Base-by-base conservation (phyloP, 1,140 invertebrate genomes). In the Diachasma alloeum region DNA sequence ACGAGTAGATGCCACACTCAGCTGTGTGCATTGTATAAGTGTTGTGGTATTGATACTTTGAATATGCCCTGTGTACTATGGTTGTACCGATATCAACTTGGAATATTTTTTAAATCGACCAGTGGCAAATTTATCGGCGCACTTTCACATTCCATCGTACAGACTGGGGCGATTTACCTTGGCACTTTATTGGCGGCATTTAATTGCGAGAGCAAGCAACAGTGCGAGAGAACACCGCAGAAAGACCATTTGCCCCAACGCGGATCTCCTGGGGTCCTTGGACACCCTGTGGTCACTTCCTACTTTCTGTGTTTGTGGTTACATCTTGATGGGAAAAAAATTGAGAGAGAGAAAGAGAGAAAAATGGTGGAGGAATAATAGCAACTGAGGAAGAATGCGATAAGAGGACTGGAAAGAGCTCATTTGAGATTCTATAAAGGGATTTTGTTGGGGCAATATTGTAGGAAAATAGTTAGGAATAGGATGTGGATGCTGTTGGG, bases 111-210 rank as follows among this genome's bases (percentile, higher is more conserved):
- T 26, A 67, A 42, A 74, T 74, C 56, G 59, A 66, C 24, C 56
- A 39, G 37, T n/a, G 59, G 73, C 63, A 67, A 68, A 74, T 74
- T 74, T 74, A 74, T 74, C 73, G 56, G 39, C 37, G n/a, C 73
- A 74, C 73, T 74, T 74, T 74, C 73, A 74, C 73, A 74, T 74
- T 74, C 73, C 73, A 74, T 48, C 73, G 73, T 46, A 26, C 24
- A 63, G 56, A 42, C 56, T 39, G 39, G 59, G 31, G 59, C 63
- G 73, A 74, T 74, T 74, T 68, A 59, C 73, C 73, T 74, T 74
- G 73, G 73, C 59, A 74, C 73, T 74, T 74, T 74, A 74, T 74
- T 74, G 73, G 73, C 26, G 63, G 73, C 73, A 74, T 74, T 74
- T 74, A 74, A 74, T 74, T 74, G 73, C 73, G 73, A 74, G 39